These are phyloP conservation scores for Archocentrus centrarchus DNA, from an alignment of 2,113 vertebrate species.

Conservation along the genomic window DNA sequence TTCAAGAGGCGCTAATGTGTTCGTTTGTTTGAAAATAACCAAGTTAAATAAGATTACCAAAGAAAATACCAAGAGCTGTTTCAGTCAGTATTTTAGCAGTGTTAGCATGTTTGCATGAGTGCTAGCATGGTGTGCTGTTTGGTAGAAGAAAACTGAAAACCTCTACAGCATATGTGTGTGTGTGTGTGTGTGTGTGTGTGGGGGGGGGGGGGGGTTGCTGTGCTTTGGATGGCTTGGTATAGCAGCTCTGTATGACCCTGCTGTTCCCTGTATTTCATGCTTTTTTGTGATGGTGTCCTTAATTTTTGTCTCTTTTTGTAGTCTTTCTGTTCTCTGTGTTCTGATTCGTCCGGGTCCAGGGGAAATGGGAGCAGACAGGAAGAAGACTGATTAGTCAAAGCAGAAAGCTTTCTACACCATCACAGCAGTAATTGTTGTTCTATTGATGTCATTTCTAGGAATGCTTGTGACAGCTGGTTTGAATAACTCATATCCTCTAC, in stretches of 20 bases:
- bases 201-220: background rate
- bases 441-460: background rate
- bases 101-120: no score
- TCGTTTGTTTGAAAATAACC: no score
- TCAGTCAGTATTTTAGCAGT: no score
- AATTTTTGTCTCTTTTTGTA: background rate
- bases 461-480: background rate
- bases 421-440: background rate
- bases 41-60: no score
- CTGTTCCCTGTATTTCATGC: background rate
- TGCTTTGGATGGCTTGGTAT: background rate
- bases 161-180: no score
- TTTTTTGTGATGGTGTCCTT: background rate
- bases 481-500: rapidly evolving
- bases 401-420: background rate
- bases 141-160: no score
- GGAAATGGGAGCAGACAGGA: background rate
- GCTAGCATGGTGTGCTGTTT: no score
- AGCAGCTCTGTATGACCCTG: background rate
- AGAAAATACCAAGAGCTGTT: no score
- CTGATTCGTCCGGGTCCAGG: background rate
- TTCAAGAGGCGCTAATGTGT: no score
- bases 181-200: no score
- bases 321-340: background rate
- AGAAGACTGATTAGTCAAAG: background rate